phyloP scores from a whole-genome alignment of 2,113 vertebrate species.

The Sorex araneus region DNA sequence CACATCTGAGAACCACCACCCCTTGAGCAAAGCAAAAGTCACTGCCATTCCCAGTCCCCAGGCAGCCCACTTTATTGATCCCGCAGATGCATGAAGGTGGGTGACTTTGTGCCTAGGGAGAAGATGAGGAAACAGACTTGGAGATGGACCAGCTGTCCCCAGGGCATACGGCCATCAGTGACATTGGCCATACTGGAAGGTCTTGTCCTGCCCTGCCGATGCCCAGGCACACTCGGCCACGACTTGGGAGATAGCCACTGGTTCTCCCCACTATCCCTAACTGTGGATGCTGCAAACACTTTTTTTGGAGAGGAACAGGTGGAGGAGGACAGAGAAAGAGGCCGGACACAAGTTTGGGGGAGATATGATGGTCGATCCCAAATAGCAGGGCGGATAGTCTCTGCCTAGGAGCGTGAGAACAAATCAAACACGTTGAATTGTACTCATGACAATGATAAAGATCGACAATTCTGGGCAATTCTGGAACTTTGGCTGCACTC shows the following conservation, averaged over 20 bases:
- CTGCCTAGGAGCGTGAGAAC: background rate
- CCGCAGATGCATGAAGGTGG: background rate
- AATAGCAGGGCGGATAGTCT: too few species aligned
- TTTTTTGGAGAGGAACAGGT: background rate
- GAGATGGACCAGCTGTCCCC: background rate
- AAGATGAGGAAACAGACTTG: background rate
- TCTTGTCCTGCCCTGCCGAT: background rate
- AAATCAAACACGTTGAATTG: background rate
- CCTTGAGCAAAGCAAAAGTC: background rate
- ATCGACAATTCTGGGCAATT: accelerated
- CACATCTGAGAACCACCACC: accelerated
- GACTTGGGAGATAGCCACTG: background rate
- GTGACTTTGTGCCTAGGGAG: background rate
- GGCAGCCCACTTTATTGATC: background rate
- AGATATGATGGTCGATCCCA: background rate
- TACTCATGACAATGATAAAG: background rate
- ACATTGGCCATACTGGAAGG: background rate
- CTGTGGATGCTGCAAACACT: too few species aligned
- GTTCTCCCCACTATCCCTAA: background rate
- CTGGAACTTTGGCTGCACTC: background rate
- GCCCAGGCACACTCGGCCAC: background rate
- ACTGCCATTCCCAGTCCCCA: background rate
- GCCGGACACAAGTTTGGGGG: background rate
- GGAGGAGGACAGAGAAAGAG: background rate
- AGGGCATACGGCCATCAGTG: background rate